phyloP scores from a whole-genome alignment of 2,888 invertebrate species.

The Gandaritis pyraliata region DNA sequence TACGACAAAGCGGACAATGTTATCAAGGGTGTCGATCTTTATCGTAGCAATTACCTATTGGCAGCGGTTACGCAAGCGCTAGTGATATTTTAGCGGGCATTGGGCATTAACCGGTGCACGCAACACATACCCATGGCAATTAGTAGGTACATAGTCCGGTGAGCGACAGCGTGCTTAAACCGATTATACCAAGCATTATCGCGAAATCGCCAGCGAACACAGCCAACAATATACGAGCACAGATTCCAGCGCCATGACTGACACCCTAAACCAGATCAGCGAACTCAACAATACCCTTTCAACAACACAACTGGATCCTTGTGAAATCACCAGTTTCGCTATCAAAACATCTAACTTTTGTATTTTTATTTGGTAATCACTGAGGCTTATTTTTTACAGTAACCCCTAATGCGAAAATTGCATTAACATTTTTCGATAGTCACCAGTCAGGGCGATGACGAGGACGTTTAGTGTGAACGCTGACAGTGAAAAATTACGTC shows the following conservation, averaged over 20 bases:
- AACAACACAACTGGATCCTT: constrained; percentile 55
- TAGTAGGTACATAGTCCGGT: constrained; percentile 74
- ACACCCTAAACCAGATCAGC: constrained; percentile 62
- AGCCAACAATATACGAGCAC: constrained; percentile 66
- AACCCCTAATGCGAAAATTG: constrained; percentile 69
- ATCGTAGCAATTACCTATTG: constrained; percentile 61
- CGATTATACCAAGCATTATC: constrained; percentile 75
- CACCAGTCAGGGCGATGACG: constrained; percentile 77
- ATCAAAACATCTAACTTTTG: constrained; percentile 49
- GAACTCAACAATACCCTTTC: constrained; percentile 57
- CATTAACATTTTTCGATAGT: constrained; percentile 79
- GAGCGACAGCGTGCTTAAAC: constrained; percentile 79
- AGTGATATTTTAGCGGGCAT: constrained; percentile 69
- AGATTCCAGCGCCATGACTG: constrained; percentile 69
- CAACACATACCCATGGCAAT: constrained; percentile 74
- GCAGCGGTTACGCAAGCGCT: constrained; percentile 64
- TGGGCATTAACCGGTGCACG: constrained; percentile 67
- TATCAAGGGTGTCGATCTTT: constrained; percentile 69
- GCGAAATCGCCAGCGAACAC: constrained; percentile 60
- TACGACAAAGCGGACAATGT: constrained; percentile 60
- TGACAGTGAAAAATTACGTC: constrained; percentile 82
- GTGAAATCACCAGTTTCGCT: constrained; percentile 46
- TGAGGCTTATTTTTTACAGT: constrained; percentile 60
- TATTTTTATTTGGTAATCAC: constrained; percentile 53
- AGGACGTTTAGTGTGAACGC: constrained; percentile 72